Evolutionary conservation across 2,888 invertebrate species (phyloP).

Genomic region (Zaprionus bogoriensis): DNA sequence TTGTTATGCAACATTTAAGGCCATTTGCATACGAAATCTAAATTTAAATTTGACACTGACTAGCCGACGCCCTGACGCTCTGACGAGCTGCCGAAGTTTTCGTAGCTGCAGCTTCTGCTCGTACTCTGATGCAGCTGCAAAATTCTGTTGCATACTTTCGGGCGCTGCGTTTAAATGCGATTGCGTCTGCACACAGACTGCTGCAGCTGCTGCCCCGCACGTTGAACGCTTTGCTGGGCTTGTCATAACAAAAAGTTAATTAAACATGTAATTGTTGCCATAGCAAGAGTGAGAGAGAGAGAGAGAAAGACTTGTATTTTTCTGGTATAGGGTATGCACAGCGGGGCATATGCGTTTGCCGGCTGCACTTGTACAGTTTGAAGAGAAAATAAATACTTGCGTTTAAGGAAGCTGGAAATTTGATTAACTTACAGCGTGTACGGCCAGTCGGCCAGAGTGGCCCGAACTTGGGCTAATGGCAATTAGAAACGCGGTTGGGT

Average conservation of each 20-base stretch:
- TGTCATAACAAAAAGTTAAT: conserved; percentile 73
- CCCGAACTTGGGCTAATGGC: conserved; percentile 34
- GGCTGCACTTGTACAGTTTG: neutral
- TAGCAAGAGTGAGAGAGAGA: conserved; percentile 19
- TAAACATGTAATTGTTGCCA: conserved; percentile 73
- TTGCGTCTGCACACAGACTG: neutral
- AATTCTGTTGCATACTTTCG: conserved; percentile 31
- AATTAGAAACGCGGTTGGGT: conserved; percentile 50
- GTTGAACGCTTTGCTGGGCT: conserved; percentile 7
- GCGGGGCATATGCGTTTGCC: neutral
- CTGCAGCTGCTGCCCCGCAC: neutral
- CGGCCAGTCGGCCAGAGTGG: conserved; percentile 1
- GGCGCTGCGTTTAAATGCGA: no score
- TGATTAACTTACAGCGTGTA: conserved; percentile 25
- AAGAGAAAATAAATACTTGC: neutral
- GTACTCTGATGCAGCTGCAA: neutral
- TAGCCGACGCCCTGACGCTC: conserved; percentile 11
- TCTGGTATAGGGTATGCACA: conserved; percentile 18
- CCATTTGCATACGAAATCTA: conserved; percentile 67
- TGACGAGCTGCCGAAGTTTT: neutral
- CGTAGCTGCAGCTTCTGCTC: neutral
- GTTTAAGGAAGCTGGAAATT: conserved; percentile 11
- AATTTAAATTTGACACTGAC: conserved; percentile 64
- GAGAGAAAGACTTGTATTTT: conserved; percentile 32
- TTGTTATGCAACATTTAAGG: conserved; percentile 67